These are phyloP conservation scores for Epistrophella euchroma DNA, from an alignment of 2,888 invertebrate genomes.

Conservation along the genomic window DNA sequence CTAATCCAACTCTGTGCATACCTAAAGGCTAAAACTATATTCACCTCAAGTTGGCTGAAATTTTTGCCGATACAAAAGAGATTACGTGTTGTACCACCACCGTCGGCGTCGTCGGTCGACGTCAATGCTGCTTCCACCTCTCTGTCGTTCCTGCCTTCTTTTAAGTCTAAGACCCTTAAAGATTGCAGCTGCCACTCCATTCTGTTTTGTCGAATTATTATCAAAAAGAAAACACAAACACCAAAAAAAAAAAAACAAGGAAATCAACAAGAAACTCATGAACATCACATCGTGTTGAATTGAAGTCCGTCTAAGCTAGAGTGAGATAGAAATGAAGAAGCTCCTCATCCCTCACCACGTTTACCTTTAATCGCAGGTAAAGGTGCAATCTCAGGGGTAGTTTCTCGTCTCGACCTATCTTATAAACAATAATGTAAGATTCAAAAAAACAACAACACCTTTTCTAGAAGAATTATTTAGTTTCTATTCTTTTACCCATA, in stretches of 20 bases:
- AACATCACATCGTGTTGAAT: neutral
- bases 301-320: neutral
- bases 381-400: constrained; percentile 68
- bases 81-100: constrained; percentile 60
- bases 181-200: constrained; percentile 62
- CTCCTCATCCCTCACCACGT: too few species aligned
- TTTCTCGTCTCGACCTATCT: constrained; percentile 39
- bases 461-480: constrained; percentile 13
- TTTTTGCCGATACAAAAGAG: constrained; percentile 62
- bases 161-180: constrained; percentile 38
- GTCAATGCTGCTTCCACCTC: neutral
- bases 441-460: constrained; percentile 47
- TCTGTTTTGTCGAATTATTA: constrained; percentile 48
- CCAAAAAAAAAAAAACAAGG: constrained; percentile 2
- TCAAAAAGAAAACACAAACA: constrained; percentile 51
- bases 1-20: neutral
- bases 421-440: constrained; percentile 33
- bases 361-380: constrained; percentile 64
- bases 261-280: constrained; percentile 31
- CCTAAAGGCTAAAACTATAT: constrained; percentile 2
- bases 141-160: constrained; percentile 7
- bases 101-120: neutral
- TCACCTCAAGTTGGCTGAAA: constrained; percentile 49
- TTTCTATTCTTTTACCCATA: neutral
- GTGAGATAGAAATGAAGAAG: constrained; percentile 14